Percentiles rank a stretch among this genome's conserved stretches.
phyloP scores from a whole-genome alignment of 2,888 invertebrate species.

The Lasioglossum marginatum region DNA sequence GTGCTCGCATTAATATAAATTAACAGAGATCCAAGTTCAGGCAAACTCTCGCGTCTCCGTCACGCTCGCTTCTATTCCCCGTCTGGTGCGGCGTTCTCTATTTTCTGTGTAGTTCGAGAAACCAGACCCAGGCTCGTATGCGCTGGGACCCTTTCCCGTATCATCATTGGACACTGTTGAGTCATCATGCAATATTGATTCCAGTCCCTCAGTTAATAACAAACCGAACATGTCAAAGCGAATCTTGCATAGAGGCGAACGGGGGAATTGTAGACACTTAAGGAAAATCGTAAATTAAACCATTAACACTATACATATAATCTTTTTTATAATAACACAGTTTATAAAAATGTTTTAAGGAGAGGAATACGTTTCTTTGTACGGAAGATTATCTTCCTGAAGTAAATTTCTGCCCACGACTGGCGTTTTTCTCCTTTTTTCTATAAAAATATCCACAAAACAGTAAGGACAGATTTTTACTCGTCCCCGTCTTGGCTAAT shows the following conservation, averaged over 20 bases:
- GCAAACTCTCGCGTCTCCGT: slow-evolving; percentile 39
- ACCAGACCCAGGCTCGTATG: not conserved
- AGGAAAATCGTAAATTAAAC: not conserved
- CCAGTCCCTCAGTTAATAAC: not conserved
- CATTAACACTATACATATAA: not conserved
- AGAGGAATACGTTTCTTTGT: too few relatives aligned
- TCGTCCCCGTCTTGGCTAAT: not conserved
- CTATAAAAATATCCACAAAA: not conserved
- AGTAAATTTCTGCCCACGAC: too few relatives aligned
- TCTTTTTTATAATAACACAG: not conserved
- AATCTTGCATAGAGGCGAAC: not conserved
- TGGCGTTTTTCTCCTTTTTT: not conserved
- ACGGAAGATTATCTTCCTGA: too few relatives aligned
- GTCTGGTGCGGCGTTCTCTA: slow-evolving; percentile 4
- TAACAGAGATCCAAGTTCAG: slow-evolving; percentile 68
- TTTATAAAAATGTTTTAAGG: too few relatives aligned
- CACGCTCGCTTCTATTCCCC: not conserved
- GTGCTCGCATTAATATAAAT: slow-evolving; percentile 77
- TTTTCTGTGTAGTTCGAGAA: slow-evolving; percentile 33
- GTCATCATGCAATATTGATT: not conserved
- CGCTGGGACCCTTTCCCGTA: not conserved
- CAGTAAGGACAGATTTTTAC: not conserved
- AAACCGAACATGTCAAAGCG: not conserved
- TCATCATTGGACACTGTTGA: not conserved
- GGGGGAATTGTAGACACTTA: not conserved